Percentiles rank a stretch among this genome's conserved stretches.
phyloP scores from a whole-genome alignment of 2,113 vertebrate species.

The Pimephales promelas region DNA sequence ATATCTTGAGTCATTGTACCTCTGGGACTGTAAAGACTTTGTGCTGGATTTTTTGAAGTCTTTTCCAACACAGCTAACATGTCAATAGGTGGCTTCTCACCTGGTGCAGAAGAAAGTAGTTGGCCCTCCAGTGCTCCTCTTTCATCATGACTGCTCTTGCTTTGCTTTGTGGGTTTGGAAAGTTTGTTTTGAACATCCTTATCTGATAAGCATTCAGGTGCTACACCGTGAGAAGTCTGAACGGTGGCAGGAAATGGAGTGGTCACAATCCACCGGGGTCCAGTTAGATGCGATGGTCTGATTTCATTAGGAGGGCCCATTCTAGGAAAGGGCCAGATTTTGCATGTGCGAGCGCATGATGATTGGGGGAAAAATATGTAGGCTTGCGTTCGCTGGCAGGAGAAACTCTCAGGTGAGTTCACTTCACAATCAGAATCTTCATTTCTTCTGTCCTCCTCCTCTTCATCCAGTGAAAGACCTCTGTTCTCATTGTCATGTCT shows the following conservation, averaged over 20 bases:
- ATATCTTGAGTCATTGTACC: not conserved
- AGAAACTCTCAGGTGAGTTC: constrained; percentile 18
- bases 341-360: constrained; percentile 52
- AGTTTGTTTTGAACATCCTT: not conserved
- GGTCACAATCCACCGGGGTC: constrained; percentile 42
- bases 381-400: constrained; percentile 51
- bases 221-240: not conserved
- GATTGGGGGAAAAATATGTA: not conserved
- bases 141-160: not conserved
- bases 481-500: not conserved
- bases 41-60: not conserved
- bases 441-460: not conserved
- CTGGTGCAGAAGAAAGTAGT: not conserved
- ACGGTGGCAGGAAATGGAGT: not conserved
- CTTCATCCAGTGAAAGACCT: not conserved
- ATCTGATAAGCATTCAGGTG: not conserved
- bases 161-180: not conserved
- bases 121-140: constrained; percentile 4
- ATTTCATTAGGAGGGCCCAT: constrained; percentile 30
- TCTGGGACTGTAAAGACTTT: not conserved
- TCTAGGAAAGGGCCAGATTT: constrained; percentile 51
- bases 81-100: not conserved
- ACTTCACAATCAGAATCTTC: not conserved
- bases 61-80: not conserved
- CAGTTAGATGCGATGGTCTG: not conserved